These are phyloP conservation scores for Panonychus citri DNA, from an alignment of 1,140 invertebrate species.

Conservation along the genomic window DNA sequence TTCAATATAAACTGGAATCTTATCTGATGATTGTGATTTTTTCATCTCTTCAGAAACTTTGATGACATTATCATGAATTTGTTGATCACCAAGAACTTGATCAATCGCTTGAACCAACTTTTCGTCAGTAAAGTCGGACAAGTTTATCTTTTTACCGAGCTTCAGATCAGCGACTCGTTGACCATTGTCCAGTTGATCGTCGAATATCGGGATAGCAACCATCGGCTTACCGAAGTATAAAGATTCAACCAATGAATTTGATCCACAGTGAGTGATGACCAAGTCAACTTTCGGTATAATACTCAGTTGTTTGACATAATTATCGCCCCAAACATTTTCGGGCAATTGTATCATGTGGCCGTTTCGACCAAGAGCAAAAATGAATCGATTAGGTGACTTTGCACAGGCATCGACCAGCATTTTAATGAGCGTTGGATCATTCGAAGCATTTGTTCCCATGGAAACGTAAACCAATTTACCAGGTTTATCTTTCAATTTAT, in stretches of 20 bases:
- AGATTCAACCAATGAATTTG: not conserved
- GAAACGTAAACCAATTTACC: slow-evolving; percentile 9
- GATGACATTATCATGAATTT: not conserved
- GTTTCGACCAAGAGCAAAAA: not conserved
- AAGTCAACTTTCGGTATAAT: not conserved
- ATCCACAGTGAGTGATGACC: not conserved
- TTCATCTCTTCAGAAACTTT: not conserved
- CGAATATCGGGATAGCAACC: not conserved
- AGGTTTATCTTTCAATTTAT: not conserved
- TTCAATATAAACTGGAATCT: not conserved
- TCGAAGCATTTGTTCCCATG: slow-evolving; percentile 12
- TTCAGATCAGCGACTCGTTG: slow-evolving; percentile 5
- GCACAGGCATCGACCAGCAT: not conserved
- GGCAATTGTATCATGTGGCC: not conserved
- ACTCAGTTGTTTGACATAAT: not conserved
- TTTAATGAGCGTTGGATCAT: slow-evolving; percentile 8
- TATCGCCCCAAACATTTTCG: not conserved
- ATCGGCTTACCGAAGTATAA: slow-evolving; percentile 1
- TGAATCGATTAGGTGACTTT: not conserved
- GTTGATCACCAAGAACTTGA: not conserved
- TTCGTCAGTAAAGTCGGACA: not conserved
- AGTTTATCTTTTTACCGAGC: not conserved
- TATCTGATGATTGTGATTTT: not conserved
- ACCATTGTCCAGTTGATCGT: slow-evolving; percentile 7
- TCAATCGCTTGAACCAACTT: not conserved